Evolutionary conservation across 2,113 vertebrate species (phyloP), one percentile per base, ranked within the genome.

Genomic region (Sus scrofa): DNA sequence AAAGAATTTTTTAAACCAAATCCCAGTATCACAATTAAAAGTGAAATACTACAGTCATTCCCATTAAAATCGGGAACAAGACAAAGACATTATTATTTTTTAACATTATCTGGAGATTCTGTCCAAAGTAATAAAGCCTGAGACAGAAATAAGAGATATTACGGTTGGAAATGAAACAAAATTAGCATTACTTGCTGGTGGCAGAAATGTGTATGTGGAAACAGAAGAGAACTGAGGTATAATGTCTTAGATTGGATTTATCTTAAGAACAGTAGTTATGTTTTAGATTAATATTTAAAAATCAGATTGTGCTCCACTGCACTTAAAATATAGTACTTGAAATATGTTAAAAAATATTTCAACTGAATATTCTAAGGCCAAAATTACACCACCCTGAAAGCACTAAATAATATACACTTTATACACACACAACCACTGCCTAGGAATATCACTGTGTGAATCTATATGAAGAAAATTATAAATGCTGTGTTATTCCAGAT

Each of bases 21-120:
- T 62, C 65, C 39, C 74, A 92, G 81, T 13, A 79, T 68, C 58
- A 34, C 50, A 82, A 44, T 82, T 96, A 89, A 5, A 5, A 11
- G 50, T 84, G 27, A 94, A 92, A 83, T 73, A 74, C 34, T 90
- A 16, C 52, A 90, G 32, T 44, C 16, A 63, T 87, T 92, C 26
- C 18, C 39, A 90, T 81, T 94, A 85, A 94, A 87, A 92, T 87
- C 70, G 96, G 70, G 85, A 97, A 86, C n/a, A 96, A 97, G 88
- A 84, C 27, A 68, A 90, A 96, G 27, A 56, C 68, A 92, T 86
- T 78, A 88, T 89, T 92, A 92, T 86, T 94, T 92, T 96, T 95
- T 89, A 92, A 95, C 85, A 54, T 54, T 67, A 27, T 87, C 50
- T 92, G 63, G 63, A 95, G 71, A n/a, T 85, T 68, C 91, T 91